Evolutionary conservation across 2,888 invertebrate species (phyloP).

Genomic region (Allacma fusca): DNA sequence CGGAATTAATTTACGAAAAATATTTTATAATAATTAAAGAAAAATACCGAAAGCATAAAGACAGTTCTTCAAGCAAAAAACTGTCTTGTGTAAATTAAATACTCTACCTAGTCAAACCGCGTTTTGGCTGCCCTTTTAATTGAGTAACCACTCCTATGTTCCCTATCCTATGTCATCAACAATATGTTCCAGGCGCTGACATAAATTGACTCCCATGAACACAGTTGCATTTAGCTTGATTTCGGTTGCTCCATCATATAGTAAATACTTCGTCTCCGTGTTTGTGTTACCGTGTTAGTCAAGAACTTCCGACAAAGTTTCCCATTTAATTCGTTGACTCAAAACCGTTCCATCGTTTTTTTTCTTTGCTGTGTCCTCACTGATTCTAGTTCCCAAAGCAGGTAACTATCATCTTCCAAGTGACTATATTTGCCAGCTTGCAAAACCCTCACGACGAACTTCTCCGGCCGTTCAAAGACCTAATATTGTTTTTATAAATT

Average conservation of each 20-base stretch:
- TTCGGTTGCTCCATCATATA: conserved; percentile 71
- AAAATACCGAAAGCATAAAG: background rate
- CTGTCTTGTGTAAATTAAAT: background rate
- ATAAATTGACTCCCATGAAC: conserved; percentile 65
- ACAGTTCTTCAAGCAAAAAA: background rate
- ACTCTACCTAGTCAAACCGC: conserved; percentile 68
- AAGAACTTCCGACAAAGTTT: conserved; percentile 25
- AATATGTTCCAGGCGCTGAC: conserved; percentile 73
- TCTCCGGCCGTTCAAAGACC: background rate
- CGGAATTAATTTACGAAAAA: too few relatives aligned
- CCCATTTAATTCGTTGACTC: background rate
- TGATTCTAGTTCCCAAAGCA: background rate
- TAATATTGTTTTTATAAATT: background rate
- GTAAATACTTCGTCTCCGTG: conserved; percentile 69
- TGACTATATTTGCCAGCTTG: background rate
- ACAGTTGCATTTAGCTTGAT: conserved; percentile 69
- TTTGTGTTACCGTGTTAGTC: conserved; percentile 66
- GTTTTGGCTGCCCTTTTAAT: conserved; percentile 71
- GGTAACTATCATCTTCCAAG: conserved; percentile 35
- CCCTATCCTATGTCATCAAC: conserved; percentile 71
- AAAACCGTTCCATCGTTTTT: conserved; percentile 25
- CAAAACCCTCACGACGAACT: background rate
- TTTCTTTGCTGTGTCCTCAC: conserved; percentile 2
- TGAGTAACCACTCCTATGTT: conserved; percentile 69
- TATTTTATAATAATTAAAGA: too few relatives aligned